These are phyloP conservation scores for Microchirus variegatus DNA, from an alignment of 2,797 vertebrate species.

Conservation along the genomic window DNA sequence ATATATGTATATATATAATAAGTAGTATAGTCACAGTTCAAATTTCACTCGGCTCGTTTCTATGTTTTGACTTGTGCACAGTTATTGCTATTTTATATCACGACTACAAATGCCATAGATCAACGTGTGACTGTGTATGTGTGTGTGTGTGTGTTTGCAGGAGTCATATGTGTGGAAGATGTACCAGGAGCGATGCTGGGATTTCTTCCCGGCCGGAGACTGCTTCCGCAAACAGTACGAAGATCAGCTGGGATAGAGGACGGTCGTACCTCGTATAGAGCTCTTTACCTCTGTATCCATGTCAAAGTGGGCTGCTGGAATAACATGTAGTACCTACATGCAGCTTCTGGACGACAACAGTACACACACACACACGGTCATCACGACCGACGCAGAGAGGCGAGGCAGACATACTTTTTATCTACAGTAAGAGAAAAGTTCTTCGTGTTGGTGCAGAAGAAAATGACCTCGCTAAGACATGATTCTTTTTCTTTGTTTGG, in stretches of 20 bases:
- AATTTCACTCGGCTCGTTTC: too few relatives aligned
- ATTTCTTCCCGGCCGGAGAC: conserved; percentile 98
- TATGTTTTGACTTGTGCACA: too few relatives aligned
- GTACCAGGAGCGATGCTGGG: conserved; percentile 99
- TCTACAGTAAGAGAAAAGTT: conserved; percentile 30
- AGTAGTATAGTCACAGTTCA: too few relatives aligned
- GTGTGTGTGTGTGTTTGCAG: conserved; percentile 72
- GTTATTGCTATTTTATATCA: too few relatives aligned
- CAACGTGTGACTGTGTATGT: too few relatives aligned
- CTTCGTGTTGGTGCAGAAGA: conserved; percentile 52
- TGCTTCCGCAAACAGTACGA: conserved; percentile 99
- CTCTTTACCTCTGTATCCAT: conserved; percentile 26
- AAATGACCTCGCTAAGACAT: too few relatives aligned
- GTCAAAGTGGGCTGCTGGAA: conserved; percentile 33
- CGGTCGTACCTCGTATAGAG: too few relatives aligned
- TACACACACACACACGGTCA: conserved; percentile 24
- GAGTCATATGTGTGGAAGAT: conserved; percentile 99
- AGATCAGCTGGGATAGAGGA: conserved; percentile 91
- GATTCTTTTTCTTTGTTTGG: conserved; percentile 62
- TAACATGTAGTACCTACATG: conserved; percentile 33
- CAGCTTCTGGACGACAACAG: conserved; percentile 47
- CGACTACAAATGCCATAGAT: too few relatives aligned
- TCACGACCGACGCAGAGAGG: conserved; percentile 41
- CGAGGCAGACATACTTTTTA: conserved; percentile 22
- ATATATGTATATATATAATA: too few relatives aligned